phyloP scores from a whole-genome alignment of 1,140 invertebrate species.

The Antheraea mylitta region DNA sequence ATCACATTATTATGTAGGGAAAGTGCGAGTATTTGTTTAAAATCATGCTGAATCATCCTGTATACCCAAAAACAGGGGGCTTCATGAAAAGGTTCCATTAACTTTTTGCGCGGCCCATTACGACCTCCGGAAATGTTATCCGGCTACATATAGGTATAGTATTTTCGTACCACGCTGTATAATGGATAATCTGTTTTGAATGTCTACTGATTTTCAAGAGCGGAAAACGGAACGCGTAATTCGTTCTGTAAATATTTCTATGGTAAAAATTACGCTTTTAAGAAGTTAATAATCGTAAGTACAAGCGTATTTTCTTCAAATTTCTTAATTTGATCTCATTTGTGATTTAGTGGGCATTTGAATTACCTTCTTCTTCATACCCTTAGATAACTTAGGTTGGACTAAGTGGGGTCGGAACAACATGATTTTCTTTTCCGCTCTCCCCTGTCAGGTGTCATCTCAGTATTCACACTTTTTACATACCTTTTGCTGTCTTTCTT shows the following conservation, averaged over 20 bases:
- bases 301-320: too few relatives aligned
- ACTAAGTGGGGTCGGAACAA: too few relatives aligned
- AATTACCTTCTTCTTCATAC: too few relatives aligned
- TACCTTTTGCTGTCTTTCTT: too few relatives aligned
- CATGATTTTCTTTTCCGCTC: too few relatives aligned
- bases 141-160: slow-evolving; percentile 28
- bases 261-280: neutral
- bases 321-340: too few relatives aligned
- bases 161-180: slow-evolving; percentile 17
- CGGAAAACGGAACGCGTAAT: neutral
- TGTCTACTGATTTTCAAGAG: slow-evolving; percentile 23
- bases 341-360: too few relatives aligned
- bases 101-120: slow-evolving; percentile 44
- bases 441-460: too few relatives aligned
- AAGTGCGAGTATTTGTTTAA: neutral
- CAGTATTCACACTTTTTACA: too few relatives aligned
- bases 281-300: too few relatives aligned
- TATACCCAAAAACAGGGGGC: slow-evolving; percentile 7
- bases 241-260: neutral
- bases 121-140: slow-evolving; percentile 33
- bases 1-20: too few relatives aligned
- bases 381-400: too few relatives aligned
- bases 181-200: slow-evolving; percentile 29
- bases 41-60: slow-evolving; percentile 21
- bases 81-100: slow-evolving; percentile 32